Conservation (phyloP, 2,797 vertebrate species). For the Vultur gryphus region DNA sequence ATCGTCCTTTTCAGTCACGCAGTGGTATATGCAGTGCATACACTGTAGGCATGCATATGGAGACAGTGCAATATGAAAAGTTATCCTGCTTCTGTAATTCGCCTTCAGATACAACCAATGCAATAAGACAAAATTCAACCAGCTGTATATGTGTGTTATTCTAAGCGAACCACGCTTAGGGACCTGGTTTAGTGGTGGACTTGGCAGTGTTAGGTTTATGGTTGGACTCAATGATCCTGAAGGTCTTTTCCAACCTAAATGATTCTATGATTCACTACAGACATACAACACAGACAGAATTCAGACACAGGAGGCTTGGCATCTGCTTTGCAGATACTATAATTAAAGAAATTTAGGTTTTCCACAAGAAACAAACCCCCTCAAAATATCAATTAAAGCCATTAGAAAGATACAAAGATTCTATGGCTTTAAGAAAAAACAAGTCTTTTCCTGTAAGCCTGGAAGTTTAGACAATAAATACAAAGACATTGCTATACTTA, state of each 20-base stretch:
- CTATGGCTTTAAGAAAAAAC: not conserved
- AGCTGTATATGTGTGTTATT: not conserved
- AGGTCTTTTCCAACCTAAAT: not conserved
- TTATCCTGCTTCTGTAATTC: not conserved
- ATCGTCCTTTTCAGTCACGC: accelerated
- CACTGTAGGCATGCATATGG: not conserved
- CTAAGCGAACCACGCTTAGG: not conserved
- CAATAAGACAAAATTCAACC: not conserved
- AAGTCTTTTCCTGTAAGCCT: not conserved
- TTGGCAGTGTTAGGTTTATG: not conserved
- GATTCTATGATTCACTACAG: not conserved
- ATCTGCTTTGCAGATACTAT: not conserved
- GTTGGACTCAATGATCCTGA: not conserved
- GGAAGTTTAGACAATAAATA: not conserved
- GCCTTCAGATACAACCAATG: not conserved
- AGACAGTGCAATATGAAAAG: not conserved
- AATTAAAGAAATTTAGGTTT: not conserved
- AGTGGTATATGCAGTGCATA: accelerated
- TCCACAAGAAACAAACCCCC: not conserved
- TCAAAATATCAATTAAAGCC: not conserved
- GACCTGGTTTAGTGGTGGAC: not conserved
- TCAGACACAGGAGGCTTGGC: not conserved
- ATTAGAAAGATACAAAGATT: not conserved
- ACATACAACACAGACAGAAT: not conserved
- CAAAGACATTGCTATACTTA: not conserved